Evolutionary conservation across 2,888 invertebrate species (phyloP).

Genomic region (Stenodema calcarata): DNA sequence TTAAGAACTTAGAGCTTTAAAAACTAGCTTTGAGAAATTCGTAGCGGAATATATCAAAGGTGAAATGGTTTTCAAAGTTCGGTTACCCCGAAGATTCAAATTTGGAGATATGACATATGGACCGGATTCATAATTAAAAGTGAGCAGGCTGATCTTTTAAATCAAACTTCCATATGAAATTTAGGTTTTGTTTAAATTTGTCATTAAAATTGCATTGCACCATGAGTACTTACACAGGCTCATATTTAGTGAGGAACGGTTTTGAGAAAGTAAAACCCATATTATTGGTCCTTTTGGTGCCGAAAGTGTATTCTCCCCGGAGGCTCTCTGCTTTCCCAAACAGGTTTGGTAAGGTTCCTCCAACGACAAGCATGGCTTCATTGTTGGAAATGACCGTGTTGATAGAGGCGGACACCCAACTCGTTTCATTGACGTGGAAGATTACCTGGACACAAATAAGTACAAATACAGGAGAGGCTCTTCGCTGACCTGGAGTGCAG

Average conservation of each 20-base stretch:
- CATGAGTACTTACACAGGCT: constrained; percentile 70
- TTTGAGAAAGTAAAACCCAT: constrained; percentile 81
- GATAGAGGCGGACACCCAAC: constrained; percentile 81
- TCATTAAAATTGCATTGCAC: no score
- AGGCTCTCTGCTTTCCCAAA: constrained; percentile 86
- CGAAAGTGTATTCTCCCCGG: constrained; percentile 83
- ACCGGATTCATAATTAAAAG: no score
- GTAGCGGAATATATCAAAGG: no score
- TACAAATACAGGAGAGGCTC: neutral
- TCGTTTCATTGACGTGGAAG: constrained; percentile 83
- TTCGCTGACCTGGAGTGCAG: neutral
- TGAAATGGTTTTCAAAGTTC: no score
- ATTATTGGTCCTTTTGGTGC: constrained; percentile 81
- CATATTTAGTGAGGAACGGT: constrained; percentile 77
- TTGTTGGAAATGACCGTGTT: constrained; percentile 86
- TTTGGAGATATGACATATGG: no score
- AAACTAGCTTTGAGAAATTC: no score
- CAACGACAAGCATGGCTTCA: constrained; percentile 82
- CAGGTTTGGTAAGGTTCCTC: constrained; percentile 81
- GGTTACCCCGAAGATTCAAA: no score
- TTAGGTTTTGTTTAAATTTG: no score
- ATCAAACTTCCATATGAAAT: no score
- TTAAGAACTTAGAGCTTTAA: no score
- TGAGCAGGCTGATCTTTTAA: no score
- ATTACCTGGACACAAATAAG: constrained; percentile 69